These are phyloP conservation scores for Rhagonycha lutea DNA, from an alignment of 2,888 invertebrate genomes.

Conservation along the genomic window DNA sequence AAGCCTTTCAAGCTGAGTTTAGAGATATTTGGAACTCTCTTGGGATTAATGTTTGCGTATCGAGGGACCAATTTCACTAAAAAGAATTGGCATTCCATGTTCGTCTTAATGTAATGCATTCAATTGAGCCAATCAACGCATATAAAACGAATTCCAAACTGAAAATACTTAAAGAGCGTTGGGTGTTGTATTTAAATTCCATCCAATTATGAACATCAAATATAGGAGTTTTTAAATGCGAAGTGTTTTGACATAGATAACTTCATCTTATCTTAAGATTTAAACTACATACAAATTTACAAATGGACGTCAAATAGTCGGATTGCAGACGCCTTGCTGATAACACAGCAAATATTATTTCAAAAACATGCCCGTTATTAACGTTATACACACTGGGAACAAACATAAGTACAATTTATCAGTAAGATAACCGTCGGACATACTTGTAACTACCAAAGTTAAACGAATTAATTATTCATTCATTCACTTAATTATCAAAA, in stretches of 20 bases:
- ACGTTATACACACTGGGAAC: not conserved
- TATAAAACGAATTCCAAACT: not conserved
- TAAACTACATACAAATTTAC: not conserved
- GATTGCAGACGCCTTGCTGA: not conserved
- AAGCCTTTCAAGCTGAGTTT: not conserved
- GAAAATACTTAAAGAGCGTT: not conserved
- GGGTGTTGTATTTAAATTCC: not conserved
- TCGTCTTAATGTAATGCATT: not conserved
- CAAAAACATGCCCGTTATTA: not conserved
- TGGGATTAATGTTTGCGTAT: not conserved
- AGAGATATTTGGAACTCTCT: not conserved
- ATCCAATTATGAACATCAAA: not conserved
- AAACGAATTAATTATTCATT: slow-evolving; percentile 33
- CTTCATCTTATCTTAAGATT: not conserved
- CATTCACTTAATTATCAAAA: slow-evolving; percentile 36
- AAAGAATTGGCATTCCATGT: not conserved
- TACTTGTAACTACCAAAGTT: slow-evolving; percentile 23
- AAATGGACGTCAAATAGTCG: not conserved
- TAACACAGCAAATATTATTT: slow-evolving; percentile 12
- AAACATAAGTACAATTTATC: slow-evolving; percentile 1
- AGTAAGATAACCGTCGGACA: slow-evolving; percentile 17
- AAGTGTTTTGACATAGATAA: not conserved
- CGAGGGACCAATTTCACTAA: not conserved
- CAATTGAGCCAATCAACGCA: not conserved
- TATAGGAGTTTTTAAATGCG: not conserved